phyloP scores from a whole-genome alignment of 1,140 invertebrate genomes.

The Drosophila tsacasi region DNA sequence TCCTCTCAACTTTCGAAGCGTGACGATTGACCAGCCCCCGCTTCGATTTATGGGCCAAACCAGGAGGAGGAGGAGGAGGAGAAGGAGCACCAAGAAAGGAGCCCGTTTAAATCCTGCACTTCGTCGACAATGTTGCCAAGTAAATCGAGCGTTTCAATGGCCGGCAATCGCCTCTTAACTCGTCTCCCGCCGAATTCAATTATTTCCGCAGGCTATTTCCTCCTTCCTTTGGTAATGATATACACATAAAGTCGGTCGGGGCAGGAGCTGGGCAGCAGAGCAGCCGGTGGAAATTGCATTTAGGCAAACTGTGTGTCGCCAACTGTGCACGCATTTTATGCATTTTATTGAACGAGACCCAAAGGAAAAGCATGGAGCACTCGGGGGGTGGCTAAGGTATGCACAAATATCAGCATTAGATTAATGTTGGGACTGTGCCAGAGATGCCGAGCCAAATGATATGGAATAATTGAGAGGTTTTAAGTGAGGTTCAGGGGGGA shows the following conservation, averaged over 20 bases:
- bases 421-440: conserved; percentile 30
- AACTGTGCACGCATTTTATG: conserved; percentile 80
- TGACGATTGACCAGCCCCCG: conserved; percentile 50
- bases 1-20: conserved; percentile 15
- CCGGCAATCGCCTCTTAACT: conserved; percentile 71
- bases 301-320: conserved; percentile 62
- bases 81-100: not conserved
- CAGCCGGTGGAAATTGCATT: conserved; percentile 67
- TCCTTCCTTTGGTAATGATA: conserved; percentile 39
- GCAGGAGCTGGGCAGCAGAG: not conserved
- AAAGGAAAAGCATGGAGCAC: conserved; percentile 16
- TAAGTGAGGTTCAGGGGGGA: not conserved
- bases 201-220: conserved; percentile 67
- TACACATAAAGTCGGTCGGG: conserved; percentile 34
- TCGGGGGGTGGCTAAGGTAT: conserved; percentile 11
- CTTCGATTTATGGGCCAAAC: conserved; percentile 54
- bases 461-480: conserved; percentile 40
- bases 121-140: conserved; percentile 64
- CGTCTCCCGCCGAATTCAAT: conserved; percentile 73
- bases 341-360: conserved; percentile 30
- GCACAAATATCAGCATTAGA: conserved; percentile 37
- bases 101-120: conserved; percentile 14
- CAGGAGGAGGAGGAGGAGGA: not conserved
- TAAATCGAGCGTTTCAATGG: conserved; percentile 70
- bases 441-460: conserved; percentile 34